Base-by-base conservation (phyloP, 2,888 invertebrate genomes). In the Lasioglossum vierecki region DNA sequence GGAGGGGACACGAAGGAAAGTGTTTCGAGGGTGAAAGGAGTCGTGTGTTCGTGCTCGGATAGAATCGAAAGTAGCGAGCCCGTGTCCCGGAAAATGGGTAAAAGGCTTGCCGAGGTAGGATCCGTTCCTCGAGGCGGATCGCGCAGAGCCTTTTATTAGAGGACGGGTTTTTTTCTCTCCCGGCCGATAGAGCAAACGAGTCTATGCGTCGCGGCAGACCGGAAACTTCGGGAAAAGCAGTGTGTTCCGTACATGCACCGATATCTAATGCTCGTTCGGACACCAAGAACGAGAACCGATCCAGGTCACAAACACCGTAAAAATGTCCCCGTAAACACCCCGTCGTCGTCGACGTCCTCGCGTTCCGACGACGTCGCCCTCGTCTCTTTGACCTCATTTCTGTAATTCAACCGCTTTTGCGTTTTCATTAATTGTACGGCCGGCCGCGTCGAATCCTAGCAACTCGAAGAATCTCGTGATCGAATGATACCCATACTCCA, bases 11-110 rank as follows among this genome's bases (percentile, higher is more conserved):
- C 18, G 13, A 18, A 66, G 63, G n/a, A 49, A 73, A 60, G n/a
- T 60, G 57, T n/a, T 57, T 30, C 66, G 22, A 22, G 30, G 73
- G 26, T 18, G n/a, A 76, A 26, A 46, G 74, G 30, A 83, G 63
- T 41, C 53, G 80, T 11, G 39, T 68, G 39, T 72, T 74, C 68
- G 71, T 75, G 82, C 49, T n/a, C 39, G 71, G 68, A 68, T 76
- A 41, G 77, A 84, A 74, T 81, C 73, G 82, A 82, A 82, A 60
- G 49, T 53, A 41, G 70, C 72, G 53, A 66, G 41, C 26, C 79
- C 71, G 60, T 63, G 82, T 66, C 41, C 82, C 49, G 78, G 82
- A 82, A 84, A 84, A 79, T 84, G 66, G 75, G 71, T 82, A 72
- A 82, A 84, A 82, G 71, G 66, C 72, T 82, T 26, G 22, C 30